phyloP scores from a whole-genome alignment of 1,140 invertebrate species.

The Andricus grossulariae region DNA sequence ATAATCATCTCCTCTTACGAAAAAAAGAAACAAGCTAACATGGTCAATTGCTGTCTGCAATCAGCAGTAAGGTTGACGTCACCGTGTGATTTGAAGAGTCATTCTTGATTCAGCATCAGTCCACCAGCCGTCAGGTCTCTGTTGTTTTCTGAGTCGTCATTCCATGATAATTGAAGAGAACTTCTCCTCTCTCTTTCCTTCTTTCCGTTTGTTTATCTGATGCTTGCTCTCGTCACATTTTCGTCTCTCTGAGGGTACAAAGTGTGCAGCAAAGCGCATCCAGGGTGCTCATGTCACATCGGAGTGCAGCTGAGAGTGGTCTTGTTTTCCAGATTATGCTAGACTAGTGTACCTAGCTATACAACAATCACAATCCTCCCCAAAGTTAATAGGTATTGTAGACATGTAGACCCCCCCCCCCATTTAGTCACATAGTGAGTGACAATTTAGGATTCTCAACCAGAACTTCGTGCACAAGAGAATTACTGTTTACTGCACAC shows the following conservation, averaged over 20 bases:
- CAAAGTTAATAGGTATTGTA: not conserved
- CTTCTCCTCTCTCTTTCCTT: slow-evolving; percentile 45
- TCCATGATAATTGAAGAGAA: slow-evolving; percentile 28
- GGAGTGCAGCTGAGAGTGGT: slow-evolving; percentile 12
- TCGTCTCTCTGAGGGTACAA: slow-evolving; percentile 30
- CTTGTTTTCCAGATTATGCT: slow-evolving; percentile 25
- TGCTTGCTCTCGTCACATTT: slow-evolving; percentile 35
- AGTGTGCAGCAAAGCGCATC: slow-evolving; percentile 31
- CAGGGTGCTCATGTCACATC: slow-evolving; percentile 9
- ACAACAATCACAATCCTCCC: not conserved
- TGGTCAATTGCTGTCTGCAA: slow-evolving; percentile 56
- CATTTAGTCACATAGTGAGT: not conserved
- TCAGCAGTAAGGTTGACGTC: slow-evolving; percentile 56
- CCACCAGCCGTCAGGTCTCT: slow-evolving; percentile 16
- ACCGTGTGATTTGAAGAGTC: slow-evolving; percentile 53
- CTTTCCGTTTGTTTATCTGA: slow-evolving; percentile 35
- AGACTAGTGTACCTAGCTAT: not conserved
- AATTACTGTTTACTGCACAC: not conserved
- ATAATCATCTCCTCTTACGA: slow-evolving; percentile 38
- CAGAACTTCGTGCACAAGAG: too few relatives aligned
- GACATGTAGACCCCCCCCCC: not conserved
- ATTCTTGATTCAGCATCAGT: slow-evolving; percentile 41
- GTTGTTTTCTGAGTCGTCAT: slow-evolving; percentile 16
- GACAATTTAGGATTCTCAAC: not conserved
- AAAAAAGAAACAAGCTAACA: slow-evolving; percentile 50